phyloP scores from a whole-genome alignment of 2,888 invertebrate species.

The Scotopteryx bipunctaria region DNA sequence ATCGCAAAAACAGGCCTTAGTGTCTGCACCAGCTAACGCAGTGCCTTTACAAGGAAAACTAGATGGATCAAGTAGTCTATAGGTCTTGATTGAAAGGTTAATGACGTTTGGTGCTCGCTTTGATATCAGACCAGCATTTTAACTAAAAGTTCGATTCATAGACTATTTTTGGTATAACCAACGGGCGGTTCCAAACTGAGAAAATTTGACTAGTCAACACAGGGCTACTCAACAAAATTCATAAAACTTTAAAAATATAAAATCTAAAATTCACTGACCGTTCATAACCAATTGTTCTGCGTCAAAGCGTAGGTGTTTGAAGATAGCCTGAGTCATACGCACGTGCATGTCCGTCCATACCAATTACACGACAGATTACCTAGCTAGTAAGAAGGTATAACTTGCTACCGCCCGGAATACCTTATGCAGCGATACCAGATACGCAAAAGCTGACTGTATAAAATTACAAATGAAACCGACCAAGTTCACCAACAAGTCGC shows the following conservation, averaged over 20 bases:
- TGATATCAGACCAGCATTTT: no score
- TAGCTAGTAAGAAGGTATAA: not conserved
- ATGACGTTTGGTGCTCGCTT: not conserved
- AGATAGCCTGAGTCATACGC: conserved; percentile 55
- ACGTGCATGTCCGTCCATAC: conserved; percentile 59
- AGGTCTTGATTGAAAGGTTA: conserved; percentile 1
- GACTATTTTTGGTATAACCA: no score
- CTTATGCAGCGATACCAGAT: conserved; percentile 23
- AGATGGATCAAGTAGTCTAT: not conserved
- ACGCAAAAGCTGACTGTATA: conserved; percentile 10
- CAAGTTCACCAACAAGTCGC: no score
- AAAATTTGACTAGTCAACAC: no score
- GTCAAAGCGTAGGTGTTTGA: conserved; percentile 38
- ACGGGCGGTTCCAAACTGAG: no score
- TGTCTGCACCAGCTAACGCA: not conserved
- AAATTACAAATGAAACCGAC: conserved; percentile 4
- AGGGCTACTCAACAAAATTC: not conserved
- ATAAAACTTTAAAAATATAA: not conserved
- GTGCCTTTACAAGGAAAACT: conserved; percentile 15
- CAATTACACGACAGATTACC: conserved; percentile 45
- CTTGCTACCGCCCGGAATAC: conserved; percentile 15
- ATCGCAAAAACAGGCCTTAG: conserved; percentile 10
- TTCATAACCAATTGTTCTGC: conserved; percentile 25
- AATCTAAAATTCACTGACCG: conserved; percentile 2
- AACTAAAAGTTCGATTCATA: no score